Base-by-base conservation (phyloP, 2,888 invertebrate genomes). In the Isoperla grammatica region DNA sequence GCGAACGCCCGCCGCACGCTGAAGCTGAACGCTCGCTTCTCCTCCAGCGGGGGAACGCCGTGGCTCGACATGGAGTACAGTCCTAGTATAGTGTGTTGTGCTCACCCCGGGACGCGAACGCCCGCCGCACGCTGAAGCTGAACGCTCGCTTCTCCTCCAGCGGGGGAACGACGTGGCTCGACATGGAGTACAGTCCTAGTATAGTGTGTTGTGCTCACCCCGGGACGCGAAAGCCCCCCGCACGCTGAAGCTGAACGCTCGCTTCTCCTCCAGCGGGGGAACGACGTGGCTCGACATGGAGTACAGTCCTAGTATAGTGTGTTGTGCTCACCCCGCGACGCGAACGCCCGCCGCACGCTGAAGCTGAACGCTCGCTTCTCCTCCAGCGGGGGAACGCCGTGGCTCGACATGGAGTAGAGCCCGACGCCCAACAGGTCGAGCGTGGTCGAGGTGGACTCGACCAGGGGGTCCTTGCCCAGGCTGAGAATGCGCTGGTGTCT, bases 401-500 rank as follows among this genome's bases (percentile, higher is more conserved):
- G n/a, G 64, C 59, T 68, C 46, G 35, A 69, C 70, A 66, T 72
- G 65, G 70, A 71, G 64, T 75, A 77, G 66, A 77, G 70, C 54
- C 72, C 73, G n/a, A 70, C 70, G 56, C 71, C 68, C 11, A 74
- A 63, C 2, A 73, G 65, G 60, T 71, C 69, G 73, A 72, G 59
- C 23, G 76, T 72, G 53, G 64, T 64, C 12, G 61, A 23, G 1
- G 62, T 46, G 8, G 48, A 53, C 12, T 72, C 84, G 1, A 80
- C 77, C 17, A 85, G 70, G 1, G 86, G 87, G 74, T 90, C 88
- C 61, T 84, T 81, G 1, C 95, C 95, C 11, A 94, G 88, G 61
- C 88, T 86, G 63, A 95, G 78, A 68, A 96, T 90, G 66, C 93
- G 80, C 73, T 92, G 86, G 76, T 95, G 94, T 66, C 85, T 80